These are phyloP conservation scores for Ochropleura plecta DNA, from an alignment of 2,888 invertebrate genomes.

Conservation along the genomic window DNA sequence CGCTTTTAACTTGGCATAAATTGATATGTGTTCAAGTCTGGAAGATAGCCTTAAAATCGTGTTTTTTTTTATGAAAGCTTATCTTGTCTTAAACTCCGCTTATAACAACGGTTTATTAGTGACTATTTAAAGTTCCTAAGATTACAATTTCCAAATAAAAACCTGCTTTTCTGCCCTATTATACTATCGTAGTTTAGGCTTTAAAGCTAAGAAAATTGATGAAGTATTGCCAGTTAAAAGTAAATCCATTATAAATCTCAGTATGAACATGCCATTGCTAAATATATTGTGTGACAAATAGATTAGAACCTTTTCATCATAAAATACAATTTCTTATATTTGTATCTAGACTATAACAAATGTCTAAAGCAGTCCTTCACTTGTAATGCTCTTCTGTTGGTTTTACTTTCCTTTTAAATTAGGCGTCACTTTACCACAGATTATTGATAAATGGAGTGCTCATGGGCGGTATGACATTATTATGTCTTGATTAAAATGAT, in stretches of 20 bases:
- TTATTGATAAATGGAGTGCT: slow-evolving; percentile 44
- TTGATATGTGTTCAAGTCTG: not conserved
- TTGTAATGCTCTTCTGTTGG: slow-evolving; percentile 19
- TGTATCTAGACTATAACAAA: slow-evolving; percentile 27
- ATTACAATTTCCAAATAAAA: not conserved
- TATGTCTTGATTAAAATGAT: not conserved
- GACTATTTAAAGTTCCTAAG: not conserved
- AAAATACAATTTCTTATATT: slow-evolving; percentile 37
- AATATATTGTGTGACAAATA: slow-evolving; percentile 27
- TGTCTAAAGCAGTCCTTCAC: slow-evolving; percentile 47
- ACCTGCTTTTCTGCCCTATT: not conserved
- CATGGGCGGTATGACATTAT: not conserved
- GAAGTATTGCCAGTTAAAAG: slow-evolving; percentile 31
- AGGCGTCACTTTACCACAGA: slow-evolving; percentile 26
- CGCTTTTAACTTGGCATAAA: slow-evolving; percentile 29
- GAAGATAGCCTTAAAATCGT: not conserved
- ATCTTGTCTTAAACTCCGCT: not conserved
- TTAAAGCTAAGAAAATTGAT: not conserved
- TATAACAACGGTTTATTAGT: not conserved
- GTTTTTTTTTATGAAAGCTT: not conserved
- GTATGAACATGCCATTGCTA: slow-evolving; percentile 25
- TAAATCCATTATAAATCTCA: slow-evolving; percentile 28
- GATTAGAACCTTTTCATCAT: slow-evolving; percentile 45
- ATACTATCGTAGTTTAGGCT: not conserved
- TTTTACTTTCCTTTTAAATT: slow-evolving; percentile 31